Evolutionary conservation across 1,140 invertebrate genomes (phyloP), one percentile per base, ranked within the genome.

Genomic region (Drosophila paulistorum): DNA sequence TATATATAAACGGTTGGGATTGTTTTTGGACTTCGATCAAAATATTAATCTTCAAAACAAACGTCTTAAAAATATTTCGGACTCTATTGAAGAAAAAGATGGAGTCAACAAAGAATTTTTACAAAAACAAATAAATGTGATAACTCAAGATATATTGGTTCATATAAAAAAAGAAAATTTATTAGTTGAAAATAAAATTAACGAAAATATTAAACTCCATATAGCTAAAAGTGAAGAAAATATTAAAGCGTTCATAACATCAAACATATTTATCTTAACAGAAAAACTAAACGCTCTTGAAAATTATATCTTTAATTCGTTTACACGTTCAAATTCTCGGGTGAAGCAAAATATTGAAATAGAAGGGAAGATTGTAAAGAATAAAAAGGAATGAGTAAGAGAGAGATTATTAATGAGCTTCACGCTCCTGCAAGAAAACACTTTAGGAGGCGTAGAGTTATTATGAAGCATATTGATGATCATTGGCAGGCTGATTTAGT

Each of bases 401-500:
- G 65, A 59, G 33, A 58, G 5, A 17, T 59, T 30, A 55, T 59
- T 11, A 57, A 59, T 57, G 65, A 67, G 51, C 42, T 67, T 17
- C 65, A 72, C 62, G 54, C 41, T 13, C 71, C 60, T 57, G 90
- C 91, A 26, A 69, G 92, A 68, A 81, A 78, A 69, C 91, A 91
- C 74, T 93, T 84, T 86, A 66, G 30, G 30, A 72, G 93, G 11
- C 71, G 91, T 48, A 42, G 64, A 39, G 87, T 91, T 61, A 79
- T 91, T 35, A 74, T 90, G 17, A 87, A 85, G 66, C 87, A 84
- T 55, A 71, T 92, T 7, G 79, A 92, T 87, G 92, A 93, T 60
- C 74, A 90, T 3, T 93, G 89, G 89, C 92, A 92, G 78, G 85
- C 87, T 11, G 92, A 93, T 84, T 78, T 93, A 33, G 90, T 91